Evolutionary conservation across 2,113 vertebrate species (phyloP), one percentile per base, ranked within the genome.

Genomic region (Dolichotis patagonum): DNA sequence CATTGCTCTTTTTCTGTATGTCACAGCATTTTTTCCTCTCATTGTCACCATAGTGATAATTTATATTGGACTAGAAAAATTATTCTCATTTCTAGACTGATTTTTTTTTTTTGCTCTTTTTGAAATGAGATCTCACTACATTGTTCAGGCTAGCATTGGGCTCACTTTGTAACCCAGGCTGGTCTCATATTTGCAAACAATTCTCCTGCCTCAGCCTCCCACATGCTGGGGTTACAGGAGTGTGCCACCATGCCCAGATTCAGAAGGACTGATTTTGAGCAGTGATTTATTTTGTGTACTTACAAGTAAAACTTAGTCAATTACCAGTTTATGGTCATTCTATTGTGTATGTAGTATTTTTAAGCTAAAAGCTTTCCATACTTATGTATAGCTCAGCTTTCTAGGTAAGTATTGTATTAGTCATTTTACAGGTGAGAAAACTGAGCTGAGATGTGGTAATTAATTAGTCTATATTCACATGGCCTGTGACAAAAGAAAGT

Each of bases 401-500:
- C 0, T 69, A 90, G 32, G 7, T 81, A 90, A 96, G 12, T 35
- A 43, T 41, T 89, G 3, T 32, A 32, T 5, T 82, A 30, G 7
- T 93, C 67, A 32, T 38, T 86, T 83, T 90, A 77, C 5, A 75
- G 63, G 71, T 58, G 7, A 65, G 81, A 24, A 92, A 60, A 90
- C 35, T n/a, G 38, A 78, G 17, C 46, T 46, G 14, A 78, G 24
- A 86, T 56, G 16, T 58, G 11, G 9, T 30, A 46, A 94, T 49
- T 62, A 35, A 86, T 54, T 52, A 41, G 6, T 16, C 62, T 24
- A 46, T 54, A 60, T 69, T 41, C 41, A 77, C 14, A 82, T 3
- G 91, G 30, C 13, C 17, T 94, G 54, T 65, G 22, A 96, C n/a
- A 91, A 91, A 89, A 12, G 56, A 96, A 88, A 56, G 30, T 19